Conservation (phyloP, 2,113 vertebrate species). For the Plectropomus leopardus region DNA sequence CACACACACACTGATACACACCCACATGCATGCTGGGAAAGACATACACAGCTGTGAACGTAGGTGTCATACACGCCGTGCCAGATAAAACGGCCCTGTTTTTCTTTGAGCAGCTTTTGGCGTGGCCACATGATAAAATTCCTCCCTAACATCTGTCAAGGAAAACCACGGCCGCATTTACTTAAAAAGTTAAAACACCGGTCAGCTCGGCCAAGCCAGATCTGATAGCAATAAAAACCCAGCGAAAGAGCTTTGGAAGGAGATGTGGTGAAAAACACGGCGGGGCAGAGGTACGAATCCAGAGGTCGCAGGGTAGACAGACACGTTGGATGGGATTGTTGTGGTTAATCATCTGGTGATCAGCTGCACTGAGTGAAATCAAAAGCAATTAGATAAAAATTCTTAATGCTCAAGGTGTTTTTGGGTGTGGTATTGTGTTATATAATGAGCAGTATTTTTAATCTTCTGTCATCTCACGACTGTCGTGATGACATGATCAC, state of each 20-base stretch:
- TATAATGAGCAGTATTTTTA: too few species aligned
- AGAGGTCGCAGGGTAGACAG: neutral
- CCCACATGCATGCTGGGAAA: constrained; percentile 47
- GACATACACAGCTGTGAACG: constrained; percentile 60
- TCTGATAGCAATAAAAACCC: constrained; percentile 74
- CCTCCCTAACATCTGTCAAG: constrained; percentile 81
- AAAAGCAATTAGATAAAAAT: too few species aligned
- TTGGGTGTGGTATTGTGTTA: too few species aligned
- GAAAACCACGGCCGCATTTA: constrained; percentile 79
- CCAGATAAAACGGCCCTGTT: constrained; percentile 70
- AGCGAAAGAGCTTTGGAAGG: constrained; percentile 1
- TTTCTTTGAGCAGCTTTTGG: constrained; percentile 71
- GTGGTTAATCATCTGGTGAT: too few species aligned
- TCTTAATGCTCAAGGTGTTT: too few species aligned
- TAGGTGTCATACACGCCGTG: constrained; percentile 60
- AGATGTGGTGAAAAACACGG: constrained; percentile 28
- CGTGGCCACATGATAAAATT: constrained; percentile 74
- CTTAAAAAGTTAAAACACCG: constrained; percentile 78
- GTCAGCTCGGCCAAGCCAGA: constrained; percentile 73
- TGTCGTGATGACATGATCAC: too few species aligned
- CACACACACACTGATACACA: neutral
- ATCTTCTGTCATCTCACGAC: too few species aligned
- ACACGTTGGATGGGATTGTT: neutral
- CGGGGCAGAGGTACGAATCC: neutral
- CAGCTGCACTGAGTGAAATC: too few species aligned